phyloP scores from a whole-genome alignment of 2,113 vertebrate species.

The Urocynchramus pylzowi region DNA sequence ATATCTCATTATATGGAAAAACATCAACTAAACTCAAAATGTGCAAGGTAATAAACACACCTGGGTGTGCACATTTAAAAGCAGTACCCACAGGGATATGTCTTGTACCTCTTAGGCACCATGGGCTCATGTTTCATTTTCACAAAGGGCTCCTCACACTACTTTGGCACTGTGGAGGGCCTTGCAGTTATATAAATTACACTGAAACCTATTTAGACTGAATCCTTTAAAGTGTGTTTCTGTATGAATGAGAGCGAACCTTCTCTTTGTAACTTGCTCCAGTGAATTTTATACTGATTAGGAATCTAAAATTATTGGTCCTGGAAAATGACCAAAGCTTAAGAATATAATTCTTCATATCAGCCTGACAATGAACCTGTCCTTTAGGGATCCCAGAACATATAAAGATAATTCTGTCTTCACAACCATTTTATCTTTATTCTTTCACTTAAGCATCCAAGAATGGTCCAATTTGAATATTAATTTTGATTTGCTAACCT shows the following conservation, averaged over 20 bases:
- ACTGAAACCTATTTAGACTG: background rate
- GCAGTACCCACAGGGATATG: background rate
- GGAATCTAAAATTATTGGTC: background rate
- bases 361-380: background rate
- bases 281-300: conserved; percentile 14
- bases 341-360: background rate
- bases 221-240: background rate
- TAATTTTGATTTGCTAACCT: conserved; percentile 6
- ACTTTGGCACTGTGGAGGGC: background rate
- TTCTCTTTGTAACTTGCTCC: background rate
- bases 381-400: background rate
- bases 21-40: background rate
- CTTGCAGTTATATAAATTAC: background rate
- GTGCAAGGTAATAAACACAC: background rate
- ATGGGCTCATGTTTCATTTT: background rate
- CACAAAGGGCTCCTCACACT: background rate
- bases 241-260: background rate
- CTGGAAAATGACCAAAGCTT: background rate
- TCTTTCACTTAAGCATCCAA: background rate
- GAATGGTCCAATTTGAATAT: background rate
- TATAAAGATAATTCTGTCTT: conserved; percentile 4
- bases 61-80: background rate
- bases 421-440: background rate
- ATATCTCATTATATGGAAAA: background rate
- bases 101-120: background rate